Conservation (phyloP, 2,888 invertebrate species). For the Drosophila monieri region DNA sequence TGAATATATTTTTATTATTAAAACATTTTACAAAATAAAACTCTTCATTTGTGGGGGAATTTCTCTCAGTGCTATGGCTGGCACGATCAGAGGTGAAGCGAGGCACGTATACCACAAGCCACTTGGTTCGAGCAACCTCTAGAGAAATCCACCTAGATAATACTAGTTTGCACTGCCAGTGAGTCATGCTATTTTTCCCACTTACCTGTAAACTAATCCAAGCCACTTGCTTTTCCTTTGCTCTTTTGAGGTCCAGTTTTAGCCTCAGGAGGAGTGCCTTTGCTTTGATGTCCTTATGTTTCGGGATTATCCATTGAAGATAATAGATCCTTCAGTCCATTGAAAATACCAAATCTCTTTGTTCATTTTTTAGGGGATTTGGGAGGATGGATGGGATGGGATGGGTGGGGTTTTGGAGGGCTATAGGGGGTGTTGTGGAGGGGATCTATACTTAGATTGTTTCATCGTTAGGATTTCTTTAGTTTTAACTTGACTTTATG, state of each 20-base stretch:
- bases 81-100: constrained; percentile 31
- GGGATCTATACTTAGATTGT: constrained; percentile 27
- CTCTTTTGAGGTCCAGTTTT: constrained; percentile 9
- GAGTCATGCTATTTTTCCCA: constrained; percentile 45
- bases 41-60: not conserved
- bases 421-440: constrained; percentile 3
- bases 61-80: constrained; percentile 10
- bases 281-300: not conserved
- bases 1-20: not conserved
- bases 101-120: constrained; percentile 25
- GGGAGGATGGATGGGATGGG: constrained; percentile 37
- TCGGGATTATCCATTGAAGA: not conserved
- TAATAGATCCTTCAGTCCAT: constrained; percentile 7
- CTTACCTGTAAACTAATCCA: constrained; percentile 47
- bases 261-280: not conserved
- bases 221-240: constrained; percentile 12
- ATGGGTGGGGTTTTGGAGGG: constrained; percentile 13
- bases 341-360: constrained; percentile 75
- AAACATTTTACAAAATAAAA: not conserved
- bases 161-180: constrained; percentile 35
- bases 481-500: constrained; percentile 40
- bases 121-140: constrained; percentile 28
- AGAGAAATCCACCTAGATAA: constrained; percentile 46
- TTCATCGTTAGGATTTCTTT: constrained; percentile 28
- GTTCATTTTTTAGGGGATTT: constrained; percentile 72